Evolutionary conservation across 2,113 vertebrate genomes (phyloP).

Genomic region (Callorhinus ursinus): DNA sequence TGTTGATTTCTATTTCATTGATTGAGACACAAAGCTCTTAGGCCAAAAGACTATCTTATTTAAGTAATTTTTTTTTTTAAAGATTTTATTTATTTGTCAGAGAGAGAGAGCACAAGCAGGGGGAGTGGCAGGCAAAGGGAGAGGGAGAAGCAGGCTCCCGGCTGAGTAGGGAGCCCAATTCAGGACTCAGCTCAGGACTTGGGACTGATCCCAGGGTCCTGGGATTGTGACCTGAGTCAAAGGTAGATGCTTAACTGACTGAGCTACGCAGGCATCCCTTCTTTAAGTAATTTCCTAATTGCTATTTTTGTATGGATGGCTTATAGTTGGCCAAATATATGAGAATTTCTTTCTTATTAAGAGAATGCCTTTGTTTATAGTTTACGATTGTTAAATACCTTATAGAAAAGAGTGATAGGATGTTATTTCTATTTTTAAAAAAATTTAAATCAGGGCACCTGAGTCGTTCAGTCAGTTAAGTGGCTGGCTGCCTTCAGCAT

Average conservation of each 20-base stretch:
- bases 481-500: background rate
- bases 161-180: too few relatives aligned
- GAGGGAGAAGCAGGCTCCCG: background rate
- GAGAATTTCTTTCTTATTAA: background rate
- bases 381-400: background rate
- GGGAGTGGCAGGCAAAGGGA: background rate
- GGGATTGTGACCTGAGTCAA: background rate
- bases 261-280: background rate
- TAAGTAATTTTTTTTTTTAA: background rate
- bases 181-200: too few relatives aligned
- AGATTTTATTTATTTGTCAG: background rate
- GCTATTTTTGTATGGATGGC: background rate
- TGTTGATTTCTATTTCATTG: background rate
- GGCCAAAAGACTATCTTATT: background rate
- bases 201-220: too few relatives aligned
- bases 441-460: background rate
- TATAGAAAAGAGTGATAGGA: background rate
- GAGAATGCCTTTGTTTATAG: background rate
- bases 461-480: background rate
- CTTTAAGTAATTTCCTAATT: background rate
- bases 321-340: background rate
- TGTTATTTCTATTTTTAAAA: background rate
- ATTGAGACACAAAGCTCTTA: background rate
- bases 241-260: background rate
- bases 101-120: background rate